Conservation (phyloP, 2,113 vertebrate genomes). For the Pluvianellus socialis region DNA sequence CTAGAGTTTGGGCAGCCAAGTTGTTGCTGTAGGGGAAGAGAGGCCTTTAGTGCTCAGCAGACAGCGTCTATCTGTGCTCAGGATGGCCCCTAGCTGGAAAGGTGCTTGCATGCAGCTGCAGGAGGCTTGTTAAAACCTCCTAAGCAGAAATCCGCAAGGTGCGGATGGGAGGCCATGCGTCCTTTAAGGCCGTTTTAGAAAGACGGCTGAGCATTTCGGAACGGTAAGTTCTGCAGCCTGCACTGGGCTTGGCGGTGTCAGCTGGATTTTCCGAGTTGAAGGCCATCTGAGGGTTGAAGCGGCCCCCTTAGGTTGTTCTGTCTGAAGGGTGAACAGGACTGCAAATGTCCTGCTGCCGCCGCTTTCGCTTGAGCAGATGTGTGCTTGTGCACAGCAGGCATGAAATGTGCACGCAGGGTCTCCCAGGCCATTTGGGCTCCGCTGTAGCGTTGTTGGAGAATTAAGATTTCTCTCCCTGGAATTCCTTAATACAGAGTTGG, state of each 20-base stretch:
- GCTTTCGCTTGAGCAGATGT: background rate
- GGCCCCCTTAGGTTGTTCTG: background rate
- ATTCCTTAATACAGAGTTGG: background rate
- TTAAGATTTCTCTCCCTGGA: background rate
- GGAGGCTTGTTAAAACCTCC: background rate
- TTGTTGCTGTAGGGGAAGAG: background rate
- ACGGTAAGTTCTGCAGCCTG: background rate
- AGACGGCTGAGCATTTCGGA: background rate
- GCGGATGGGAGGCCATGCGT: accelerated
- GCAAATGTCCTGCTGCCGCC: background rate
- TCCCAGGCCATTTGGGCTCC: background rate
- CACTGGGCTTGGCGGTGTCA: background rate
- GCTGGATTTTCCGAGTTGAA: background rate
- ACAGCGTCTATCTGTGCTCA: background rate
- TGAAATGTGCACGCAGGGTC: background rate
- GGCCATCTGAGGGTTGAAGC: background rate
- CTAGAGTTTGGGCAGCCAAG: background rate
- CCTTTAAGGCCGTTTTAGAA: background rate
- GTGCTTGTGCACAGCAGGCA: background rate
- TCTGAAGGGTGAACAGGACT: background rate
- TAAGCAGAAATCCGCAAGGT: background rate
- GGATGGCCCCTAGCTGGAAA: background rate
- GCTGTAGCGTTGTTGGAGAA: background rate
- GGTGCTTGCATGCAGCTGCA: background rate
- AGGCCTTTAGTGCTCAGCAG: background rate